Conservation (phyloP, 1,140 invertebrate genomes). For the Cyrtorhinus lividipennis region DNA sequence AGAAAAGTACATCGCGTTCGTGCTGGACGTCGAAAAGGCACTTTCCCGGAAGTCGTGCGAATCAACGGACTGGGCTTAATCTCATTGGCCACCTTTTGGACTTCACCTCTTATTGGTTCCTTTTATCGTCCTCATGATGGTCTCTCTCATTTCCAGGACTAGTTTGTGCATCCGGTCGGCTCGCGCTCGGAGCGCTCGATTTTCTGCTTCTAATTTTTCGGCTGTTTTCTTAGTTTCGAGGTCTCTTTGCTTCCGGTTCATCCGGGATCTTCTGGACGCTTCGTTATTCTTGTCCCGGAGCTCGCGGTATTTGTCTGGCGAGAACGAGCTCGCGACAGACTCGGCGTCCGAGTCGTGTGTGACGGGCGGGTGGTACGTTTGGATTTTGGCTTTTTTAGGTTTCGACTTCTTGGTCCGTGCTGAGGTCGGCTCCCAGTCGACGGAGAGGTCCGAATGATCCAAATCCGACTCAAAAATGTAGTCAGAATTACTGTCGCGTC, state of each 20-base stretch:
- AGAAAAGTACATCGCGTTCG: too few relatives aligned
- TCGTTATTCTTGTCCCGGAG: slow-evolving; percentile 59
- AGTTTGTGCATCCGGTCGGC: slow-evolving; percentile 36
- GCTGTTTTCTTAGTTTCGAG: slow-evolving; percentile 30
- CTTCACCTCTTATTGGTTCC: background rate
- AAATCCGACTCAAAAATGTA: slow-evolving; percentile 10
- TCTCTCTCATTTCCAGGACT: slow-evolving; percentile 32
- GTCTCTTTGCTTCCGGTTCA: slow-evolving; percentile 54
- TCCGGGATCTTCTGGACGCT: slow-evolving; percentile 51
- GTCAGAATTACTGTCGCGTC: slow-evolving; percentile 12
- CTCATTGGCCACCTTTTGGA: too few relatives aligned
- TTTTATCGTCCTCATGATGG: slow-evolving; percentile 26
- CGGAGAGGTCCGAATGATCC: background rate
- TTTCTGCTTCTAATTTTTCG: slow-evolving; percentile 31
- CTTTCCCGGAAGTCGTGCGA: too few relatives aligned
- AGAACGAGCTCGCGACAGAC: slow-evolving; percentile 6
- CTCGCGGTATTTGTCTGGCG: slow-evolving; percentile 39
- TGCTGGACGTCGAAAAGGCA: too few relatives aligned
- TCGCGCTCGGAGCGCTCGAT: slow-evolving; percentile 33
- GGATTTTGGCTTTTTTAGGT: background rate
- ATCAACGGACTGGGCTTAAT: too few relatives aligned
- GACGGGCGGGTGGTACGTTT: background rate
- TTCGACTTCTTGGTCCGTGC: background rate
- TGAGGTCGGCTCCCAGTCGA: slow-evolving; percentile 4
- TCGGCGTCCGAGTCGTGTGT: slow-evolving; percentile 4